Percentiles rank a stretch among this genome's conserved stretches.
These are phyloP conservation scores for Nannoperca obscura DNA, from an alignment of 2,797 vertebrate species.

Conservation along the genomic window DNA sequence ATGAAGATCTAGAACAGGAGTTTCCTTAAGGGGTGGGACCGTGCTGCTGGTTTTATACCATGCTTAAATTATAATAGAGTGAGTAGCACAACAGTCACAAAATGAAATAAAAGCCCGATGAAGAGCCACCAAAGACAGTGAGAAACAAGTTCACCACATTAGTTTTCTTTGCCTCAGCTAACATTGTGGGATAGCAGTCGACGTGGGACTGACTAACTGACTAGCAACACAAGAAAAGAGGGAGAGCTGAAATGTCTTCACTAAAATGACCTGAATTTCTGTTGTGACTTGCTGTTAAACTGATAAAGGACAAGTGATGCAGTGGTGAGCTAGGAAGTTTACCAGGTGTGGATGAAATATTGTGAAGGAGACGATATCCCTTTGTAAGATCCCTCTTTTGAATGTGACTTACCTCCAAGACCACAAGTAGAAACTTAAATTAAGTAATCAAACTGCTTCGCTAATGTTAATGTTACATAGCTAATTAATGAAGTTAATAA, in stretches of 20 bases:
- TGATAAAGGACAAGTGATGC: background rate
- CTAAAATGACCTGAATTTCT: background rate
- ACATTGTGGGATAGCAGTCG: too few relatives aligned
- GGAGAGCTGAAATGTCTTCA: too few relatives aligned
- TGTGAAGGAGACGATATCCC: background rate
- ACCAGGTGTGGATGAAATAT: background rate
- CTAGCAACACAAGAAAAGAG: too few relatives aligned
- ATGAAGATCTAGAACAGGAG: slow-evolving; percentile 20
- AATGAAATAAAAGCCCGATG: too few relatives aligned
- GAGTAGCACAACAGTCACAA: background rate
- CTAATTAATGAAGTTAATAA: too few relatives aligned
- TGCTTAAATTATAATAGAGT: background rate
- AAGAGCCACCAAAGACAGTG: too few relatives aligned
- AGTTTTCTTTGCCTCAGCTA: too few relatives aligned
- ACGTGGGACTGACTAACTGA: too few relatives aligned
- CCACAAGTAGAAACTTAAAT: background rate
- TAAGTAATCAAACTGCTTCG: background rate
- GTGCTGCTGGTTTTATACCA: background rate
- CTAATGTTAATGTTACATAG: too few relatives aligned
- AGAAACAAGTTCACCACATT: too few relatives aligned
- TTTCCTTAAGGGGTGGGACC: slow-evolving; percentile 15
- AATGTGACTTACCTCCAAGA: background rate
- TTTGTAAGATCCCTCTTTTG: background rate
- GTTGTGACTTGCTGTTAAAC: background rate
- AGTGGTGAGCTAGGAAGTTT: background rate